Base-by-base conservation (phyloP, 2,888 invertebrate species). In the Drosophila anomelani region DNA sequence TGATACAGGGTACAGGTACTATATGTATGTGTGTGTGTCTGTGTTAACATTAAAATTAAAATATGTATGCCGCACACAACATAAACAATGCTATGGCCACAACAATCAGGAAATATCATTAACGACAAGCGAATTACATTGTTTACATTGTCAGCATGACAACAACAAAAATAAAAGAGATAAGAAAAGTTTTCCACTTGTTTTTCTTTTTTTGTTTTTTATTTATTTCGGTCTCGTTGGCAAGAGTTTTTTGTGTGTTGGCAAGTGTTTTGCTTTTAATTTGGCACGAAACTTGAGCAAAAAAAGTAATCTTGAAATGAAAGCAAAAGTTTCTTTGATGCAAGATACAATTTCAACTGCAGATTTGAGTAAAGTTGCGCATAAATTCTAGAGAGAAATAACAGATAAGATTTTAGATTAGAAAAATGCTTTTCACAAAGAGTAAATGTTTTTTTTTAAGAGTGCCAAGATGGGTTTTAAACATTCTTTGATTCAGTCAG, bases 51-150 rank as follows among this genome's bases (percentile, higher is more conserved):
- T 43, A 67, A 39, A 61, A 63, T 75, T 69, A 63, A 75, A 60
- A 66, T 74, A 61, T 66, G 56, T 53, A 26, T 59, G 53, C 66
- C 20, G 29, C 23, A 54, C 49, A 54, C 49, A 68, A 55, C 32
- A 66, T 44, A 41, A 58, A 39, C 67, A 67, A 54, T 54, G 60
- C 47, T n/a, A 53, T 36, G 51, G 34, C 34, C 26, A 56, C 58
- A 59, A 68, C 69, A 67, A 70, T 57, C 68, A 39, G 73, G 72
- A 74, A 67, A 74, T 67, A 75, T 75, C 61, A 75, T 75, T 75
- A 74, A 74, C 53, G 54, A 74, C 67, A 67, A 61, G 67, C 47
- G 75, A 74, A 74, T 74, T 67, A 67, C 59, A 75, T 74, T 75
- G 75, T 67, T 75, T 74, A 75, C 74, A 55, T 61, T 58, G 74